Evolutionary conservation across 2,888 invertebrate genomes (phyloP), one percentile per base, ranked within the genome.

Genomic region (Drosophila maculinotata): DNA sequence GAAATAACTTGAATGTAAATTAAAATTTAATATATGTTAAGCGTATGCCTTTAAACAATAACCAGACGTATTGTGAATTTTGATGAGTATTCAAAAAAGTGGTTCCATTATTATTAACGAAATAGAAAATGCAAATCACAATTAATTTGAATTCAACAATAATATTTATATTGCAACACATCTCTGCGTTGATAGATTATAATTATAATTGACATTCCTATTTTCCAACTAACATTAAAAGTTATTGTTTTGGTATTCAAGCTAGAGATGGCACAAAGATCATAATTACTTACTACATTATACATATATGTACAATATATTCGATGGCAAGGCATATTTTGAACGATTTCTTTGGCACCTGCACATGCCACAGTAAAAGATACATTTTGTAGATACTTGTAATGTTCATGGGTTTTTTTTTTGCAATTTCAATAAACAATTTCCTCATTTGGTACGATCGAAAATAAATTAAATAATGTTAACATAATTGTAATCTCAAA

Each of bases 391-490:
- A 60, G 63, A 60, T 60, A 59, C 15, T 33, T 25, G 25, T 12
- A 20, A 9, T 38, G 49, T 30, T 20, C 10, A n/a, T 8, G 8
- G 20, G 23, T n/a, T n/a, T 14, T 15, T 25, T 49, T 42, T 14
- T 28, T 42, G 68, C 53, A 72, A 71, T 72, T 72, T 57, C 59
- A 74, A 53, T 68, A 51, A 64, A 51, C 51, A 63, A 69, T 79
- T 82, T 77, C 72, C 79, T 64, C 48, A 56, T 80, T 60, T 48
- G 75, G 64, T 38, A 10, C 51, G 62, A 49, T 45, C 36, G 38
- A 64, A 79, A 79, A 58, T 80, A 83, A 83, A 83, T 83, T 30
- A 83, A 68, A 80, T 77, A 60, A 56, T 73, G 58, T 73, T 83
- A 83, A 80, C 80, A 62, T 77, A 69, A 73, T 80, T 68, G 62